Evolutionary conservation across 2,888 invertebrate genomes (phyloP), one percentile per base, ranked within the genome.

Genomic region (Tortricodes alternella): DNA sequence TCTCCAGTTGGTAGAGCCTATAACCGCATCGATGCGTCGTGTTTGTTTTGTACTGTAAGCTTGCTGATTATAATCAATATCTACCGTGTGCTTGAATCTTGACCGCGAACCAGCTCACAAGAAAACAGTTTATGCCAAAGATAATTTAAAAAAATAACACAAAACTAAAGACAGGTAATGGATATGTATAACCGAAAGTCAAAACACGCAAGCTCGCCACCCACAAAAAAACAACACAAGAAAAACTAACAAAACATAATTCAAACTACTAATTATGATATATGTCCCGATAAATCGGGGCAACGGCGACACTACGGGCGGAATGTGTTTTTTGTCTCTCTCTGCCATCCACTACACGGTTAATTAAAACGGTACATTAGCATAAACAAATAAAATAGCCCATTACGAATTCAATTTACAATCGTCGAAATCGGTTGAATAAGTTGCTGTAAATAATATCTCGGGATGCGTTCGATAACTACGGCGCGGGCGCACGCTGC

Each of bases 401-500:
- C 87, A 89, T 90, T 89, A 89, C 78, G 86, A 82, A 86, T 89
- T 89, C 90, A 88, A 89, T 90, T 90, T 89, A 89, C 89, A 89
- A 88, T 88, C 84, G 80, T 83, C 78, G 80, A 77, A 85, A 85
- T 83, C 83, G 83, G 79, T 83, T 80, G 80, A 83, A 89, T 89
- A 88, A 85, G 89, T 85, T 84, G 88, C 87, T 83, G 85, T 90
- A 89, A 89, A 89, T 89, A 87, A 89, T 85, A 83, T 74, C 76
- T 74, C 73, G 78, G 37, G 76, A 74, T 74, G 79, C 80, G 76
- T 74, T 76, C 73, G 77, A 78, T 82, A 74, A 80, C 81, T 74
- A 70, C 71, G 68, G 65, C 41, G 66, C 52, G 74, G 74, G n/a
- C 38, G 32, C 59, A 64, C 60, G 60, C 11, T 18, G 39, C 35